Percentiles rank a stretch among this genome's conserved stretches.
phyloP scores from a whole-genome alignment of 2,888 invertebrate genomes.

The Terebella lapidaria region DNA sequence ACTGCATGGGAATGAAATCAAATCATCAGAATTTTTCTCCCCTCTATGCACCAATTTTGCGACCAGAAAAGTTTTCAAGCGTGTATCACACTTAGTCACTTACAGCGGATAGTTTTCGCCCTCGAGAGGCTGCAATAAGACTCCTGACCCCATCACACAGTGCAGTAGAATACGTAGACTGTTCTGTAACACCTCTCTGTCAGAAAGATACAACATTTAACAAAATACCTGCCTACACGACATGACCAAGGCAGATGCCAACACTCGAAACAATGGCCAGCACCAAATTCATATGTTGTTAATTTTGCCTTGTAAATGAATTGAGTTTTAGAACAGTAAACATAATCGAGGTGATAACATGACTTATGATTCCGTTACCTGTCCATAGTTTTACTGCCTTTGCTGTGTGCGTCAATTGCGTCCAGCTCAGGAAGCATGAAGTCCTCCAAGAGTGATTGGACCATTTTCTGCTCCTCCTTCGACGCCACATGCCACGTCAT shows the following conservation, averaged over 20 bases:
- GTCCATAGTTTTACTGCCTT: no score
- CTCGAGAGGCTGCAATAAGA: conserved; percentile 68
- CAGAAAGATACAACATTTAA: neutral
- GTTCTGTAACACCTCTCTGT: conserved; percentile 65
- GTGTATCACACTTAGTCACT: no score
- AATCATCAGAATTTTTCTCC: no score
- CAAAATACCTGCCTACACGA: neutral
- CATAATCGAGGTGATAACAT: no score
- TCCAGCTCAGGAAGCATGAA: conserved; percentile 64
- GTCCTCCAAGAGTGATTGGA: conserved; percentile 60
- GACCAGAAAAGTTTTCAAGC: no score
- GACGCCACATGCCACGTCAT: conserved; percentile 76
- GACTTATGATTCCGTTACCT: no score
- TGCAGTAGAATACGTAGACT: conserved; percentile 67
- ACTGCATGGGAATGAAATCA: conserved; percentile 25
- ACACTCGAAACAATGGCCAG: no score
- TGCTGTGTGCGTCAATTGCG: conserved; percentile 5
- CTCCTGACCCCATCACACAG: conserved; percentile 63
- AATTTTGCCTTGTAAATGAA: no score
- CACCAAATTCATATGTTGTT: no score
- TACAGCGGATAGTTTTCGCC: conserved; percentile 51
- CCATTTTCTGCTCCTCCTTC: conserved; percentile 64
- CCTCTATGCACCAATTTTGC: no score
- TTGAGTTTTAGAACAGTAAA: no score
- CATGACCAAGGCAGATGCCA: no score